phyloP scores from a whole-genome alignment of 92 coral and sea anemone species.

The Epizoanthus ramosus region DNA sequence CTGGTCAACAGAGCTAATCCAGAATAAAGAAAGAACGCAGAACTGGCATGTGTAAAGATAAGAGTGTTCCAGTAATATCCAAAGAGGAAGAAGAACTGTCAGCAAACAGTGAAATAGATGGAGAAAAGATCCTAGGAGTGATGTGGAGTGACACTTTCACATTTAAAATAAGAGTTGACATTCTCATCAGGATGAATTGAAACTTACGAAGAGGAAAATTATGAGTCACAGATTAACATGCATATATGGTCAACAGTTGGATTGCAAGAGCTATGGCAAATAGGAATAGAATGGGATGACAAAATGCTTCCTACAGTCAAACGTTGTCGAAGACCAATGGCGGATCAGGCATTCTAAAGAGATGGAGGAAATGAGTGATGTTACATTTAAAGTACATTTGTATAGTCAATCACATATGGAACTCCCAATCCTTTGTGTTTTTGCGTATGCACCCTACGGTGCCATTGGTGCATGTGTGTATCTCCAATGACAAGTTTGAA shows the following conservation, averaged over 20 bases:
- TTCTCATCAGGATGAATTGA: slow-evolving; percentile 10
- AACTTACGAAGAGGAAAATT: slow-evolving; percentile 41
- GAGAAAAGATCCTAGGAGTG: slow-evolving; percentile 21
- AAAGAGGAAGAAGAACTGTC: no score
- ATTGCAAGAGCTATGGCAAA: slow-evolving; percentile 29
- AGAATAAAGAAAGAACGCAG: no score
- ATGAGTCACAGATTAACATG: slow-evolving; percentile 48
- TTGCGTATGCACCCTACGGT: slow-evolving; percentile 50
- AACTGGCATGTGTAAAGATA: no score
- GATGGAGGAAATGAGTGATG: slow-evolving; percentile 36
- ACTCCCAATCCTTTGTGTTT: slow-evolving; percentile 39
- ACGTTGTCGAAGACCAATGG: neutral
- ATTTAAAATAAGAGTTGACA: slow-evolving; percentile 6
- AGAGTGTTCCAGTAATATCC: no score
- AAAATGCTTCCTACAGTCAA: neutral
- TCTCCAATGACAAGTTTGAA: slow-evolving; percentile 14
- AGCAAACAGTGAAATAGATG: neutral
- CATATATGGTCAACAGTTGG: slow-evolving; percentile 38
- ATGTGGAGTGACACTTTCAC: slow-evolving; percentile 34
- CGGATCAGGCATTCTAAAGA: slow-evolving; percentile 5
- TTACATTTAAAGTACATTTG: slow-evolving; percentile 51
- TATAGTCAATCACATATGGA: slow-evolving; percentile 31
- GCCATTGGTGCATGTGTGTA: slow-evolving; percentile 60
- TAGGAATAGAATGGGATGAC: slow-evolving; percentile 33
- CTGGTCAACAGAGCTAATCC: no score